A percentile compares a stretch with the other conserved stretches of the same genome.
Evolutionary conservation across 2,797 vertebrate species (phyloP).

Genomic region (Sebastes diploproa): DNA sequence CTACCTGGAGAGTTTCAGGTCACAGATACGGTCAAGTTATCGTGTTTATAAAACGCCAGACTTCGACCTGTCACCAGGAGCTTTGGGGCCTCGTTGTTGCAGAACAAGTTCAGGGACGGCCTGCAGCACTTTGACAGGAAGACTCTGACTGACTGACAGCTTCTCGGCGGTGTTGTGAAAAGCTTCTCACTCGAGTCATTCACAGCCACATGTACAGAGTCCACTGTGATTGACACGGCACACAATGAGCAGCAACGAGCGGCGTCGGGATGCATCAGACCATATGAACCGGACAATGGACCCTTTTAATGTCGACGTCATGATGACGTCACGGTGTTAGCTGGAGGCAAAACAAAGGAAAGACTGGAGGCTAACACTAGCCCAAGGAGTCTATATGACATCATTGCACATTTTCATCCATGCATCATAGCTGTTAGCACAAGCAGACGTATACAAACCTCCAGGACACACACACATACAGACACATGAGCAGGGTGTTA

Average conservation of each 20-base stretch:
- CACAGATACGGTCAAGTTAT: neutral
- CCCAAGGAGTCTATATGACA: too few relatives aligned
- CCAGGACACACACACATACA: neutral
- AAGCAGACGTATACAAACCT: neutral
- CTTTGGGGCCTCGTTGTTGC: neutral
- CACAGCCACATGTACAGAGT: neutral
- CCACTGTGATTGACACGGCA: neutral
- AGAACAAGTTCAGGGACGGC: neutral
- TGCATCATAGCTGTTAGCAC: neutral
- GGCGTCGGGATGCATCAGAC: neutral
- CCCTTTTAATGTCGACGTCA: too few relatives aligned
- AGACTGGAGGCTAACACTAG: too few relatives aligned
- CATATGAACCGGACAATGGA: neutral
- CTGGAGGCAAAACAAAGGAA: too few relatives aligned
- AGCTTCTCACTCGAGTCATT: neutral
- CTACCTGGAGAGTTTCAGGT: too few relatives aligned
- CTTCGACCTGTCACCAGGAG: neutral
- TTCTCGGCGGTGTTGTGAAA: neutral
- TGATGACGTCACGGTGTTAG: too few relatives aligned
- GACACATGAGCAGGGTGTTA: conserved; percentile 63
- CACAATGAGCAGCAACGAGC: neutral
- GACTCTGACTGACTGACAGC: neutral
- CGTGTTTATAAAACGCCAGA: neutral
- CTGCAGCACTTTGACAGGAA: neutral
- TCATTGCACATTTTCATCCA: too few relatives aligned